phyloP scores from a whole-genome alignment of 1,140 invertebrate species.

The Calephelis nemesis region DNA sequence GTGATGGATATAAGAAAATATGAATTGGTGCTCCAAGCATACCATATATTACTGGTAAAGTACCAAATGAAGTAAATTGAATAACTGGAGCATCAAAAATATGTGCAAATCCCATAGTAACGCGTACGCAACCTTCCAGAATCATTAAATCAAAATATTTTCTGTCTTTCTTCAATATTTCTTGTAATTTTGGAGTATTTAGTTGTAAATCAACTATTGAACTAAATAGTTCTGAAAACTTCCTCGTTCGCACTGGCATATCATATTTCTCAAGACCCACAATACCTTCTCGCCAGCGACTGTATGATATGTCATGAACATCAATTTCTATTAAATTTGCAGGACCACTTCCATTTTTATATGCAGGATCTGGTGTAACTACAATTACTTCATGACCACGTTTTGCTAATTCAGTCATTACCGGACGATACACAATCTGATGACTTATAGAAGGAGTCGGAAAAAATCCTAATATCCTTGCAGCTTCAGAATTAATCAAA shows the following conservation, averaged over 20 bases:
- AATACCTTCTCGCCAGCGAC: constrained; percentile 19
- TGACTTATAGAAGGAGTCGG: constrained; percentile 78
- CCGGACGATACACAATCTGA: constrained; percentile 71
- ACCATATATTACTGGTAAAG: constrained; percentile 28
- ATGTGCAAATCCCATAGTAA: constrained; percentile 10
- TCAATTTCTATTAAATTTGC: constrained; percentile 47
- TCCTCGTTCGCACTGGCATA: neutral
- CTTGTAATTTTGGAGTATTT: neutral
- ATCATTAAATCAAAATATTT: constrained; percentile 18
- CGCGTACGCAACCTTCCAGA: constrained; percentile 8
- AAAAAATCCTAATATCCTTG: constrained; percentile 75
- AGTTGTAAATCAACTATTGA: constrained; percentile 11
- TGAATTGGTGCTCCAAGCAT: constrained; percentile 35
- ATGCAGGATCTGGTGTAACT: constrained; percentile 51
- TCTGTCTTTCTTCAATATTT: constrained; percentile 5
- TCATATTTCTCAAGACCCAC: neutral
- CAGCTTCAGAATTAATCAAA: constrained; percentile 23
- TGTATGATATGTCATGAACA: constrained; percentile 44
- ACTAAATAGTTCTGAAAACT: neutral
- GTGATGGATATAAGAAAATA: constrained; percentile 36
- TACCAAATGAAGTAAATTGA: constrained; percentile 41
- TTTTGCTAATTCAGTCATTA: constrained; percentile 61
- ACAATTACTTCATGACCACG: constrained; percentile 73
- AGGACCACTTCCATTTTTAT: constrained; percentile 35
- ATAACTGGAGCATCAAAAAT: constrained; percentile 46